Evolutionary conservation across 64 coral and sea anemone species (phyloP).

Genomic region (Porites lutea): DNA sequence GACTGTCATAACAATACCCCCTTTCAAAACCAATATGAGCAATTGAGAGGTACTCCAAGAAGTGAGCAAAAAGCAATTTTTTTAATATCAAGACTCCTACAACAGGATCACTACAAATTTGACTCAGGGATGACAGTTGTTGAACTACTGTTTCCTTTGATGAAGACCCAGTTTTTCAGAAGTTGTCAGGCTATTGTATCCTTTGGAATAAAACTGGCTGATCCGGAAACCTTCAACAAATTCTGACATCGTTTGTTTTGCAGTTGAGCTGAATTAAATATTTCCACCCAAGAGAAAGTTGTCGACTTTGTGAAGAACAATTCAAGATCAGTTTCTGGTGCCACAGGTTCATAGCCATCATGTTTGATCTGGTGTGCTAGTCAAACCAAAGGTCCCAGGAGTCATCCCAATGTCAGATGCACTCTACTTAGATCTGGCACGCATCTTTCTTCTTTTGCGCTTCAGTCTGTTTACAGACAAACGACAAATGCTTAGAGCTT

Average conservation of each 20-base stretch:
- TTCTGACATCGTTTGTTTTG: neutral
- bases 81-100: neutral
- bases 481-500: neutral
- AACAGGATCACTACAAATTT: neutral
- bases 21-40: too few species aligned
- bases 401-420: neutral
- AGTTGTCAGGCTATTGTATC: constrained; percentile 23
- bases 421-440: constrained; percentile 88
- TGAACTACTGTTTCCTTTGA: neutral
- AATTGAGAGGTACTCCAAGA: neutral
- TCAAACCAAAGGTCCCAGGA: neutral
- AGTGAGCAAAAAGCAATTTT: constrained; percentile 1
- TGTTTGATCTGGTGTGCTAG: neutral
- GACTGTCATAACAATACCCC: neutral
- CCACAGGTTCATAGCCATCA: constrained; percentile 26
- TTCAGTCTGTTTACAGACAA: constrained; percentile 65
- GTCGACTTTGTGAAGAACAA: neutral
- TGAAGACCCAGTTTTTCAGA: neutral
- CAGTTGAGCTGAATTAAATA: neutral
- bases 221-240: neutral
- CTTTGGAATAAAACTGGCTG: constrained; percentile 5
- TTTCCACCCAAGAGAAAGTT: neutral
- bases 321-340: neutral
- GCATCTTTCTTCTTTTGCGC: constrained; percentile 98
- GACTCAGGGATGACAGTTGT: constrained; percentile 11